Percentiles rank a stretch among this genome's conserved stretches.
Conservation (phyloP, 2,113 vertebrate species). For the Cathartes aura region DNA sequence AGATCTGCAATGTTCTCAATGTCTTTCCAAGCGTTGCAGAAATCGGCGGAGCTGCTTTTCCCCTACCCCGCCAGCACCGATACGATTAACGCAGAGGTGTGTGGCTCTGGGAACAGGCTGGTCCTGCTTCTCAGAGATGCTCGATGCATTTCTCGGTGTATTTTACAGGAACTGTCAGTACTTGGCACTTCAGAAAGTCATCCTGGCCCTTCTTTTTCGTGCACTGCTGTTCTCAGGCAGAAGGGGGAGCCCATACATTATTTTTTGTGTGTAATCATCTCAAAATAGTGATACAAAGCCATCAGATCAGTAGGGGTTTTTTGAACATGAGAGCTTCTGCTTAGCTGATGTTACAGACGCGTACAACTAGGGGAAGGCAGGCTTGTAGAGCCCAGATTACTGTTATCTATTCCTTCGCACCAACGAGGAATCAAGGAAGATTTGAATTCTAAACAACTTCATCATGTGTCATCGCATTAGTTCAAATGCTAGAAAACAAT, state of each 20-base stretch:
- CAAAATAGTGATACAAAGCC: neutral
- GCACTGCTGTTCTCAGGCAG: slow-evolving; percentile 9
- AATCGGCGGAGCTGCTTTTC: neutral
- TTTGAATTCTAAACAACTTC: slow-evolving; percentile 15
- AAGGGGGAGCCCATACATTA: slow-evolving; percentile 60
- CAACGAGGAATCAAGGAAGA: neutral
- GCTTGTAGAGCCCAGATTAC: neutral
- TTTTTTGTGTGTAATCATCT: neutral
- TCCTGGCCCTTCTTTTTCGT: neutral
- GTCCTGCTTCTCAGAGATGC: neutral
- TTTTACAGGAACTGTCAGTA: neutral
- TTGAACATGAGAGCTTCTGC: neutral
- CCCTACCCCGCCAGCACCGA: neutral
- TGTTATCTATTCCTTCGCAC: neutral
- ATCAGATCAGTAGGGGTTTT: neutral
- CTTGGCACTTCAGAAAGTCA: neutral
- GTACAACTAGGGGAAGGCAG: neutral
- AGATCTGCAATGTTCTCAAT: accelerated
- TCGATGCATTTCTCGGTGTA: accelerated
- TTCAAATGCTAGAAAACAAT: neutral
- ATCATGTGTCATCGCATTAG: neutral
- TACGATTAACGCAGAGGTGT: accelerated
- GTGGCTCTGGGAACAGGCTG: neutral
- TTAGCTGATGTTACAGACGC: neutral
- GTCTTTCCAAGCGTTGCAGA: neutral